Percentiles rank a stretch among this genome's conserved stretches.
Conservation (phyloP, 2,113 vertebrate genomes). For the Microcebus ravelobensis region DNA sequence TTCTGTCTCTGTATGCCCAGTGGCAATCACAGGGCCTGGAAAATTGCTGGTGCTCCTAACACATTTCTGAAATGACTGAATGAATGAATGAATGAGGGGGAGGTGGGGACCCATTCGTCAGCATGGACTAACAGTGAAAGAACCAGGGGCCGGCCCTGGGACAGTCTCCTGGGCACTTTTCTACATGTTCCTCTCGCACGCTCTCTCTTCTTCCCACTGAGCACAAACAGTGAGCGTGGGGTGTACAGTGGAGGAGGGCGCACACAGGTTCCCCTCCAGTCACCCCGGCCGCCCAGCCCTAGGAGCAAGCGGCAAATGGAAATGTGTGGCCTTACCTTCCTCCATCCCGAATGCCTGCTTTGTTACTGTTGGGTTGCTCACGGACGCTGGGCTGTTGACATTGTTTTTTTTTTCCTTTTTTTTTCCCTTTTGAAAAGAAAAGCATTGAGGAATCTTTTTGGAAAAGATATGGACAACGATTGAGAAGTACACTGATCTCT, state of each 20-base stretch:
- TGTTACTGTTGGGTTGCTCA: slow-evolving; percentile 81
- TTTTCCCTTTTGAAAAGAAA: slow-evolving; percentile 83
- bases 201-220: neutral
- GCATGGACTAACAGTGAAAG: neutral
- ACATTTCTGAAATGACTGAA: neutral
- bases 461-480: slow-evolving; percentile 73
- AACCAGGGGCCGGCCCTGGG: neutral
- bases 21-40: neutral
- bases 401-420: slow-evolving; percentile 84
- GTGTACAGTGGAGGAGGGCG: neutral
- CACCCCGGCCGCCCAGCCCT: slow-evolving; percentile 70
- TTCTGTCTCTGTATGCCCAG: neutral
- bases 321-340: slow-evolving; percentile 80
- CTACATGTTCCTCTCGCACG: neutral
- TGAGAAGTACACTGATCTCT: slow-evolving; percentile 67
- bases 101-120: neutral
- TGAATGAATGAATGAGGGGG: neutral
- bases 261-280: neutral
- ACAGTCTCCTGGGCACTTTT: neutral
- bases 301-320: slow-evolving; percentile 69
- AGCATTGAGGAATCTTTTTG: slow-evolving; percentile 82
- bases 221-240: neutral
- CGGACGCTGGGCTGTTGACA: slow-evolving; percentile 80
- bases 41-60: neutral
- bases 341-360: slow-evolving; percentile 78